These are phyloP conservation scores for Drosophila subsilvestris DNA, from an alignment of 2,888 invertebrate species.

Conservation along the genomic window DNA sequence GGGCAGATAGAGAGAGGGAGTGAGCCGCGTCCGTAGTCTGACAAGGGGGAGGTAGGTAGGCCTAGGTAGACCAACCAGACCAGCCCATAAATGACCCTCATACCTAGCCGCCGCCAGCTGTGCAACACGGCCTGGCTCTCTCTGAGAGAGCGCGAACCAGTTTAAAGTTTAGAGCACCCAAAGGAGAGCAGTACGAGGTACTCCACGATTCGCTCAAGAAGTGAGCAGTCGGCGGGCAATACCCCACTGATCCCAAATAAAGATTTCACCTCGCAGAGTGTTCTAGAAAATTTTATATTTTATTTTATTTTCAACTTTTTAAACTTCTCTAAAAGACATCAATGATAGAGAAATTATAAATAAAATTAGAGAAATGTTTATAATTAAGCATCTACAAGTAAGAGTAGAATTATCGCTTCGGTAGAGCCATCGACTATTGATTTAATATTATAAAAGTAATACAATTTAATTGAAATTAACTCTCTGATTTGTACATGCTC, in stretches of 20 bases:
- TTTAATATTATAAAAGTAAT: no score
- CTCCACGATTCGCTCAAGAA: not conserved
- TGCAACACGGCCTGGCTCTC: not conserved
- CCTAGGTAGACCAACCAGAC: not conserved
- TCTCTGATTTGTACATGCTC: no score
- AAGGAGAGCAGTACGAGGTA: not conserved
- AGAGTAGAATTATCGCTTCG: no score
- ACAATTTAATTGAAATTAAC: no score
- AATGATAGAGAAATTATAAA: no score
- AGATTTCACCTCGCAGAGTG: not conserved
- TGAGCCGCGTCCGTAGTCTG: not conserved
- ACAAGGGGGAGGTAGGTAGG: not conserved
- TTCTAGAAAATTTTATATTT: not conserved
- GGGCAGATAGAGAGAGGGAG: not conserved
- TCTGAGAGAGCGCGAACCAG: not conserved
- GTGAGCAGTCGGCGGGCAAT: not conserved
- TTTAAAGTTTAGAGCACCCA: not conserved
- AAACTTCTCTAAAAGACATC: no score
- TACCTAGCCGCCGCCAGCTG: not conserved
- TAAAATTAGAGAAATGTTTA: no score
- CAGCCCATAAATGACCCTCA: not conserved
- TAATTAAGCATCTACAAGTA: no score
- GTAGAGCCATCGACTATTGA: no score
- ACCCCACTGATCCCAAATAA: not conserved
- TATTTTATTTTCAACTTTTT: no score